Evolutionary conservation across 1,140 invertebrate genomes (phyloP).

Genomic region (Drosophila insularis): DNA sequence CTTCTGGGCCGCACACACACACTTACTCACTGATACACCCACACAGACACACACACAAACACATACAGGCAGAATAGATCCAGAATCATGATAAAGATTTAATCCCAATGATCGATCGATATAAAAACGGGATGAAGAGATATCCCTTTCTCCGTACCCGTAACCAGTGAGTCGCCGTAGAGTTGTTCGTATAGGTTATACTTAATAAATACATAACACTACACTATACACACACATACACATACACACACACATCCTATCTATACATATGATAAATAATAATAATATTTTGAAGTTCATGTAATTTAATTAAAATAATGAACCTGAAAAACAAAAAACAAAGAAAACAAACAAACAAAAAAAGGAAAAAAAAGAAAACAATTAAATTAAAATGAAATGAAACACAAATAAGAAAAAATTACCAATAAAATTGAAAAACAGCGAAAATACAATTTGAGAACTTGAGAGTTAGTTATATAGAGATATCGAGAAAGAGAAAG

Average conservation of each 20-base stretch:
- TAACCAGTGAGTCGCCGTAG: slow-evolving; percentile 37
- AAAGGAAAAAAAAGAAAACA: slow-evolving; percentile 33
- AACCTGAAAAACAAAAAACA: slow-evolving; percentile 70
- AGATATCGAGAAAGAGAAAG: slow-evolving; percentile 2
- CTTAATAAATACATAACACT: slow-evolving; percentile 76
- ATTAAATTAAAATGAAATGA: slow-evolving; percentile 25
- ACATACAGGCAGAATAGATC: not conserved
- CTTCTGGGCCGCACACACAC: slow-evolving; percentile 28
- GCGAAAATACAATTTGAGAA: slow-evolving; percentile 18
- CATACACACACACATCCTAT: slow-evolving; percentile 53
- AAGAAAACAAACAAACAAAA: slow-evolving; percentile 38
- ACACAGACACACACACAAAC: slow-evolving; percentile 1
- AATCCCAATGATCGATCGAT: not conserved
- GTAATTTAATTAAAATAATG: slow-evolving; percentile 82
- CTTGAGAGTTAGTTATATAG: slow-evolving; percentile 3
- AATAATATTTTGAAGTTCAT: slow-evolving; percentile 81
- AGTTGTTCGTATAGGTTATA: slow-evolving; percentile 73
- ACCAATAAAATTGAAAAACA: slow-evolving; percentile 34
- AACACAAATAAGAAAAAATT: slow-evolving; percentile 29
- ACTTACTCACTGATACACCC: not conserved
- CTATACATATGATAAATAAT: slow-evolving; percentile 66
- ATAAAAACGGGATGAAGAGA: slow-evolving; percentile 25
- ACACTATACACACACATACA: slow-evolving; percentile 30
- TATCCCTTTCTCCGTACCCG: not conserved
- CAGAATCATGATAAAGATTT: not conserved